A percentile compares a stretch with the other conserved stretches of the same genome.
These are phyloP conservation scores for Lacerta agilis DNA, from an alignment of 2,797 vertebrate species.

Conservation along the genomic window DNA sequence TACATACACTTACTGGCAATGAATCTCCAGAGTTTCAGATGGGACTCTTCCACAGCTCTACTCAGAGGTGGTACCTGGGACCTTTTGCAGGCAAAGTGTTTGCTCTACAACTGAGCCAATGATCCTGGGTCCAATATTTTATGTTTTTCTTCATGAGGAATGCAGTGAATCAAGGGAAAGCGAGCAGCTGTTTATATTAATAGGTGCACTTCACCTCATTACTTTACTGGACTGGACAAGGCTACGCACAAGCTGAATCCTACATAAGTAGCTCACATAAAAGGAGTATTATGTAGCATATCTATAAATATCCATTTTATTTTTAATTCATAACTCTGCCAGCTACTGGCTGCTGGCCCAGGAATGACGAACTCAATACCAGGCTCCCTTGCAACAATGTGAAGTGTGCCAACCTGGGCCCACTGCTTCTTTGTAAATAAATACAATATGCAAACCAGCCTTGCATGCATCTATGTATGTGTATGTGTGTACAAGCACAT, in stretches of 20 bases:
- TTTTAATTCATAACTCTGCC: slow-evolving; percentile 64
- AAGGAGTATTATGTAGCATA: slow-evolving; percentile 67
- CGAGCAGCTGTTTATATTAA: neutral
- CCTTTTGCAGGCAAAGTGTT: no score
- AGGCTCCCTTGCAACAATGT: slow-evolving; percentile 33
- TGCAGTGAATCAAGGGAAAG: neutral
- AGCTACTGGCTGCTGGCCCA: slow-evolving; percentile 65
- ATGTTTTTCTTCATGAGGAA: neutral
- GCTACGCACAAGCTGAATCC: slow-evolving; percentile 63
- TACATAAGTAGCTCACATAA: slow-evolving; percentile 57
- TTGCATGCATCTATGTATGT: neutral
- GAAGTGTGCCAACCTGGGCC: slow-evolving; percentile 39
- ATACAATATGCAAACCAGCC: slow-evolving; percentile 4
- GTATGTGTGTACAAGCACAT: no score
- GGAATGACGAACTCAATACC: slow-evolving; percentile 57
- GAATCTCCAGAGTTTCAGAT: no score
- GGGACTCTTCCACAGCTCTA: no score
- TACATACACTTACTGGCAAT: no score
- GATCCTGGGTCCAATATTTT: no score
- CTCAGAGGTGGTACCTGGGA: no score
- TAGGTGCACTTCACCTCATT: neutral
- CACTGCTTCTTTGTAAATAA: slow-evolving; percentile 42
- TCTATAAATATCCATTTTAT: slow-evolving; percentile 75
- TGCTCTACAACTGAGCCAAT: no score
- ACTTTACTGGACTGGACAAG: slow-evolving; percentile 21